Percentiles rank a stretch among this genome's conserved stretches.
These are phyloP conservation scores for Halictus quadricinctus DNA, from an alignment of 2,888 invertebrate species.

Conservation along the genomic window DNA sequence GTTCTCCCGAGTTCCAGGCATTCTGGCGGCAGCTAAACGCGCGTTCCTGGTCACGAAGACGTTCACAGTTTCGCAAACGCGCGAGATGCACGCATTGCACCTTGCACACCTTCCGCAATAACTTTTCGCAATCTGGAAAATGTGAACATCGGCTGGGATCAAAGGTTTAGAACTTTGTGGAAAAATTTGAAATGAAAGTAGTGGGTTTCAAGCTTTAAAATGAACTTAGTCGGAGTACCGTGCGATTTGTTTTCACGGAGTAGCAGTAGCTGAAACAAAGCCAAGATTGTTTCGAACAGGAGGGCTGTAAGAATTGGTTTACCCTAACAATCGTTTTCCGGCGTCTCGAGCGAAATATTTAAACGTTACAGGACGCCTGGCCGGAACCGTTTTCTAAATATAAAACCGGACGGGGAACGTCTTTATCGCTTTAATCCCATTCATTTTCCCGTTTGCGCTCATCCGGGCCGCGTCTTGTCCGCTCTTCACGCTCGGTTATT, in stretches of 20 bases:
- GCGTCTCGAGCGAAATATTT: background rate
- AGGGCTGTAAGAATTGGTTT: background rate
- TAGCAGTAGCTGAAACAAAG: too few relatives aligned
- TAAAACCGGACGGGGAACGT: background rate
- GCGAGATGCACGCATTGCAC: background rate
- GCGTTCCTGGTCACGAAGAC: conserved; percentile 34
- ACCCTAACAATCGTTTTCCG: background rate
- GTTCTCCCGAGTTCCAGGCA: conserved; percentile 31
- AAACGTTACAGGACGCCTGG: background rate
- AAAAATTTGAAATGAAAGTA: too few relatives aligned
- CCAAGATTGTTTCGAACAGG: background rate
- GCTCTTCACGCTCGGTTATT: conserved; percentile 12
- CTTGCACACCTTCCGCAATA: background rate
- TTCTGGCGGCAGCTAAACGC: conserved; percentile 47
- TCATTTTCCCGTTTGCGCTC: conserved; percentile 43
- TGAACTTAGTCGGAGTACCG: background rate
- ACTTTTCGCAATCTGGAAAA: background rate
- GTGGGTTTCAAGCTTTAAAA: background rate
- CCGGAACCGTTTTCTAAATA: background rate
- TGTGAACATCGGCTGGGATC: background rate
- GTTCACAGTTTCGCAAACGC: conserved; percentile 15
- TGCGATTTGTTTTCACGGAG: background rate
- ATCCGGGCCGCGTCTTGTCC: background rate
- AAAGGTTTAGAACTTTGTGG: background rate
- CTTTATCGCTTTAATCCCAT: conserved; percentile 39